Conservation (phyloP, 2,113 vertebrate species). For the Pteruthius melanotis region DNA sequence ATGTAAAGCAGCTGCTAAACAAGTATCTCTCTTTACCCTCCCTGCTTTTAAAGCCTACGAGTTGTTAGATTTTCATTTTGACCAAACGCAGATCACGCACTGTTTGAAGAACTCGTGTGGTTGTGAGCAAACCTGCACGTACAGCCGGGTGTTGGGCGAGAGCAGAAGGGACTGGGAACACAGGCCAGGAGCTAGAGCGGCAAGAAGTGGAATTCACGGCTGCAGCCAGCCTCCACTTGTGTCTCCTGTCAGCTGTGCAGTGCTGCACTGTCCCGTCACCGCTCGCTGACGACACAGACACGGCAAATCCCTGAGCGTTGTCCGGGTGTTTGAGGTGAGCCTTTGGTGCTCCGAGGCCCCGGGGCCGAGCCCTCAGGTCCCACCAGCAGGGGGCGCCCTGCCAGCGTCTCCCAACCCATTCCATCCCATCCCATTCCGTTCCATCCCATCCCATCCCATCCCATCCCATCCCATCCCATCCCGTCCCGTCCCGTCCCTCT, state of each 20-base stretch:
- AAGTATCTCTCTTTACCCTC: not conserved
- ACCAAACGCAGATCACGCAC: not conserved
- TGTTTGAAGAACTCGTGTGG: not conserved
- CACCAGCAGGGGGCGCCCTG: not conserved
- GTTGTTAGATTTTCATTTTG: not conserved
- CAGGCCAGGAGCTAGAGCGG: fast-evolving
- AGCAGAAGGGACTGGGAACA: not conserved
- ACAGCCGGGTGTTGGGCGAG: fast-evolving
- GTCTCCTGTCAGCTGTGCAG: not conserved
- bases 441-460: not conserved
- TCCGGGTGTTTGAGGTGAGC: fast-evolving
- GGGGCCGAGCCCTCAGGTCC: fast-evolving
- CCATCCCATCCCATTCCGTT: not conserved
- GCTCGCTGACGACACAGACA: not conserved
- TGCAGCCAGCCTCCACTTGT: not conserved
- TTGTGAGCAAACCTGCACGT: not conserved
- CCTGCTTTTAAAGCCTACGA: not conserved
- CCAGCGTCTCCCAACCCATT: fast-evolving
- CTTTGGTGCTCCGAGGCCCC: not conserved
- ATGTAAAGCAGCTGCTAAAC: not conserved
- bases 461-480: not conserved
- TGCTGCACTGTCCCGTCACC: not conserved
- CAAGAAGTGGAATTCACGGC: not conserved
- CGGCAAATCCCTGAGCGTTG: fast-evolving
- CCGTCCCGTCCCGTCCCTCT: not conserved